A percentile compares a stretch with the other conserved stretches of the same genome.
Conservation (phyloP, 2,797 vertebrate species). For the Sebastiscus tertius region DNA sequence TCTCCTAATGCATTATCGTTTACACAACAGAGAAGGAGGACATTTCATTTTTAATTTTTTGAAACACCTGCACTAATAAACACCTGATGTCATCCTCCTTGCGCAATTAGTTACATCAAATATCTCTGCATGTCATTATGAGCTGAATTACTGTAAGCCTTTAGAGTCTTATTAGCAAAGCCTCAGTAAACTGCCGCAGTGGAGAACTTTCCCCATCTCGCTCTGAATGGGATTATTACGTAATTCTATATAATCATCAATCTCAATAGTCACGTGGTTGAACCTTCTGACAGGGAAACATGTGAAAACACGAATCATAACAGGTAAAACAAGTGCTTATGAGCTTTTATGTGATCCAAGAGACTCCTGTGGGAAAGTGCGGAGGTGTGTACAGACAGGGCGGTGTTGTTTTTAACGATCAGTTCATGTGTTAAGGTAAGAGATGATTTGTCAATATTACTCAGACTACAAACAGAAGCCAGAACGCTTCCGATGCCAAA, state of each 20-base stretch:
- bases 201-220: not conserved
- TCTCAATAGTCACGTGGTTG: not conserved
- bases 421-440: not conserved
- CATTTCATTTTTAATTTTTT: not conserved
- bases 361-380: constrained; percentile 9
- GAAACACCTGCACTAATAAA: not conserved
- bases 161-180: constrained; percentile 7
- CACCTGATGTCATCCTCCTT: not conserved
- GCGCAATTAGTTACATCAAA: not conserved
- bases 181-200: not conserved
- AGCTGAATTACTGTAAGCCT: not conserved
- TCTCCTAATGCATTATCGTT: not conserved
- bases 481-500: no score
- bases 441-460: not conserved
- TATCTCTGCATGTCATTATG: not conserved
- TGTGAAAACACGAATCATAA: not conserved
- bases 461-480: no score
- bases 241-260: not conserved
- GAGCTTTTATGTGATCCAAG: not conserved
- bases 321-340: not conserved
- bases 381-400: not conserved
- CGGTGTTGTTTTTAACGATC: not conserved
- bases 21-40: not conserved
- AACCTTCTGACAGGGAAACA: not conserved
- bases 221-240: not conserved